Conservation (phyloP, 2,113 vertebrate species). For the Pycnonotus jocosus region DNA sequence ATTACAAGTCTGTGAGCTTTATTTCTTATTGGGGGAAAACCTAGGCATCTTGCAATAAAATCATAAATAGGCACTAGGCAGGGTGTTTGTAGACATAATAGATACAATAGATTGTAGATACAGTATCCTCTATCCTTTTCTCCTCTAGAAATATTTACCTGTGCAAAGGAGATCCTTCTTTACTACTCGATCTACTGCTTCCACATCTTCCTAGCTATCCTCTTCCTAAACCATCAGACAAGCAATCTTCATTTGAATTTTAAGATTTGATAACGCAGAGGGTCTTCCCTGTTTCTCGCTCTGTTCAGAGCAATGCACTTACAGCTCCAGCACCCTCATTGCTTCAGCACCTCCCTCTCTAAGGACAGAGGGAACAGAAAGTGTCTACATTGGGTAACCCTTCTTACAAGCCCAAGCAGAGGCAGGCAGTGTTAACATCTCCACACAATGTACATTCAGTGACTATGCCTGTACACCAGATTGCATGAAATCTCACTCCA, state of each 20-base stretch:
- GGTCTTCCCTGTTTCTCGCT: background rate
- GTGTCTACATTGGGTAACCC: background rate
- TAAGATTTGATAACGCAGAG: background rate
- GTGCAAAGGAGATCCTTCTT: background rate
- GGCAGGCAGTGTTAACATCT: background rate
- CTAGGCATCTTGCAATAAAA: background rate
- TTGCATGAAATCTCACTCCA: background rate
- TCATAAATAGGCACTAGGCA: background rate
- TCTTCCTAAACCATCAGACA: background rate
- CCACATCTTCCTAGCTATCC: background rate
- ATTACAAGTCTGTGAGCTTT: background rate
- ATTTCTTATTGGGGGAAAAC: background rate
- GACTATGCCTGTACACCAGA: background rate
- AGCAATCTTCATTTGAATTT: background rate
- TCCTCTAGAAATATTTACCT: background rate
- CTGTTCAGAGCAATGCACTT: background rate
- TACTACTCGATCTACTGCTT: background rate
- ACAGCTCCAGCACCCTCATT: background rate
- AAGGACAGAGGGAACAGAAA: background rate
- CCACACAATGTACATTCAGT: background rate
- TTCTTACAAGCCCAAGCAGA: background rate
- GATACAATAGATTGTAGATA: background rate
- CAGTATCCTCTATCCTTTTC: background rate
- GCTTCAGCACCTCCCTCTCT: background rate
- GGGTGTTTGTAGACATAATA: background rate